A percentile compares a stretch with the other conserved stretches of the same genome.
Conservation (phyloP, 2,888 invertebrate species). For the Zygaena filipendulae region DNA sequence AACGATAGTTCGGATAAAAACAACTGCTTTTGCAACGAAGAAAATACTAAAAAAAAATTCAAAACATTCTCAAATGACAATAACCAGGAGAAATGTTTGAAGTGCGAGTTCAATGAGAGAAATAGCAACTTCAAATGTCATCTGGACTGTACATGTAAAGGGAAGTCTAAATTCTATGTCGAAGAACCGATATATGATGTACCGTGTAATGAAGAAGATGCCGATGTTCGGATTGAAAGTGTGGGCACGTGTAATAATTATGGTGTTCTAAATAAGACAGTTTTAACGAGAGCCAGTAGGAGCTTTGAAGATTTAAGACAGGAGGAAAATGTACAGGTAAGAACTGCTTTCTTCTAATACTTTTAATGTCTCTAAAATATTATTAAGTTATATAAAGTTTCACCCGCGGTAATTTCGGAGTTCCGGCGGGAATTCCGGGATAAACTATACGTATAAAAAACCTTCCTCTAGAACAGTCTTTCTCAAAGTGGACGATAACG, state of each 20-base stretch:
- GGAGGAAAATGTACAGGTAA: constrained; percentile 26
- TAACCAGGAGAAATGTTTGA: constrained; percentile 25
- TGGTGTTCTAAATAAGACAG: constrained; percentile 42
- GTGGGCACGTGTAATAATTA: constrained; percentile 25
- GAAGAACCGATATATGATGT: constrained; percentile 73
- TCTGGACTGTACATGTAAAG: constrained; percentile 41
- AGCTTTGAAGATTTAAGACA: constrained; percentile 40
- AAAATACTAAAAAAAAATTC: constrained; percentile 16
- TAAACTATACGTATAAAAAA: no score
- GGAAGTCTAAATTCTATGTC: constrained; percentile 39
- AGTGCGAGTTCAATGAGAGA: constrained; percentile 35
- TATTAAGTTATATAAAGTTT: no score
- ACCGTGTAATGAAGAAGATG: constrained; percentile 42
- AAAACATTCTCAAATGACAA: constrained; percentile 21
- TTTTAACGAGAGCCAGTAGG: no score
- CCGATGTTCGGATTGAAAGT: constrained; percentile 12
- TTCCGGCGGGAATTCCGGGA: no score
- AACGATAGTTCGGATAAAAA: constrained; percentile 21
- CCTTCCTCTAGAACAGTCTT: no score
- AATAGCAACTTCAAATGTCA: constrained; percentile 46
- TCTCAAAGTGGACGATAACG: no score
- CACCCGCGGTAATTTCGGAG: no score
- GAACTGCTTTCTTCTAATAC: no score
- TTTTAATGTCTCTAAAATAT: no score
- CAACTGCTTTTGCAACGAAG: constrained; percentile 32